Conservation (phyloP, 2,797 vertebrate species). For the Novumbra hubbsi region DNA sequence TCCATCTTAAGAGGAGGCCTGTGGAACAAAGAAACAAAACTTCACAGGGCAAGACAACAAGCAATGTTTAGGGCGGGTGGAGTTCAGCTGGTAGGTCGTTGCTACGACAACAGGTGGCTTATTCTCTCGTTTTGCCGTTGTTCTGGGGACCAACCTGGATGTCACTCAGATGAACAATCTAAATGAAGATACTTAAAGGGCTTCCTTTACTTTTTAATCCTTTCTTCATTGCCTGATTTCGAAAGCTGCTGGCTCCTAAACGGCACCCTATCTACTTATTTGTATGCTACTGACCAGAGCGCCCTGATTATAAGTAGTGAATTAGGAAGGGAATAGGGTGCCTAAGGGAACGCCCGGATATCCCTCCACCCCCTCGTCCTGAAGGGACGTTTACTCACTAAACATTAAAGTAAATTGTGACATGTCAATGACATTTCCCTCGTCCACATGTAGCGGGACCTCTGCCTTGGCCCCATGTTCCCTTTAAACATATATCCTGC, state of each 20-base stretch:
- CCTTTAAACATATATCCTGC: not conserved
- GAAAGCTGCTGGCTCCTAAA: not conserved
- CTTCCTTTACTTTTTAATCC: not conserved
- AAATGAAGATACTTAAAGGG: not conserved
- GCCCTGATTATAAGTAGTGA: not conserved
- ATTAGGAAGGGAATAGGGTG: not conserved
- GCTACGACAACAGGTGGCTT: not conserved
- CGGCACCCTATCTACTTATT: not conserved
- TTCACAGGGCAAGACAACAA: not conserved
- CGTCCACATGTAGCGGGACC: constrained; percentile 55
- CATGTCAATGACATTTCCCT: constrained; percentile 18
- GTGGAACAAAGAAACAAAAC: not conserved
- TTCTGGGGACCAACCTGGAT: not conserved
- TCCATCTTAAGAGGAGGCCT: too few species aligned
- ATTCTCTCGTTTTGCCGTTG: not conserved
- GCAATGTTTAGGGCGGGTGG: not conserved
- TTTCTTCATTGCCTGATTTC: not conserved
- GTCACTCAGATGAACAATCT: not conserved
- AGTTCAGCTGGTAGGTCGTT: not conserved
- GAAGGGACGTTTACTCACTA: constrained; percentile 5
- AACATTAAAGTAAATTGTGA: constrained; percentile 4
- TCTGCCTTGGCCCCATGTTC: constrained; percentile 12
- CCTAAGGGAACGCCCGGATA: not conserved
- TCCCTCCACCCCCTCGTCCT: not conserved
- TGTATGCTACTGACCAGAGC: not conserved